Evolutionary conservation across 2,797 vertebrate species (phyloP), one percentile per base, ranked within the genome.

Genomic region (Psittacula echo): DNA sequence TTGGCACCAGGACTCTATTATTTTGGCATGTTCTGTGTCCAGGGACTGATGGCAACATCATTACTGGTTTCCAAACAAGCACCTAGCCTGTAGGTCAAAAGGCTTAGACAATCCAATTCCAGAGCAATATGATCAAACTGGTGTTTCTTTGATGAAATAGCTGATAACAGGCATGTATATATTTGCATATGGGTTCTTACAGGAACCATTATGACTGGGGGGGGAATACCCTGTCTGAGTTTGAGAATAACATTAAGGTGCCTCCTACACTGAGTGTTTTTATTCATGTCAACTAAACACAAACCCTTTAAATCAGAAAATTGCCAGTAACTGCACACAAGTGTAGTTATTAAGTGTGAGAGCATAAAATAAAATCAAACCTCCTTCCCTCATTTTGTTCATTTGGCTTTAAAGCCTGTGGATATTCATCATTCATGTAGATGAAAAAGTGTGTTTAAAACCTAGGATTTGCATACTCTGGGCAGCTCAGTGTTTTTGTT

Each of bases 21-120:
- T 47, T 73, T 34, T 60, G 64, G 21, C n/a, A 17, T 17, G 27
- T 15, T 47, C 53, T n/a, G 29, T 13, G 29, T 18, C 27, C 21
- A 5, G 19, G 58, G 26, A 24, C 29, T 66, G 7, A 0, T 37
- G 34, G 24, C 29, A 34, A 14, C 2, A 2, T 44, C 0, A 1
- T 4, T 47, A 41, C 10, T 45, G 30, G 17, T 60, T 53, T 60
- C 51, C 48, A 62, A 47, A 29, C 15, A 30, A 13, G 22, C 14
- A 13, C 5, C 11, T 23, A n/a, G 9, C 27, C 30, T 10, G 2
- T 5, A 24, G 8, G 37, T 53, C 12, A 16, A 26, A 81, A 62
- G 26, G 9, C 22, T 72, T 30, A 34, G 37, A 45, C 42, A 37
- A 10, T 76, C 44, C 41, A 17, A 42, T 58, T 77, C 66, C 41